A percentile compares a stretch with the other conserved stretches of the same genome.
Evolutionary conservation across 2,888 invertebrate genomes (phyloP).

Genomic region (Athetis lepigone): DNA sequence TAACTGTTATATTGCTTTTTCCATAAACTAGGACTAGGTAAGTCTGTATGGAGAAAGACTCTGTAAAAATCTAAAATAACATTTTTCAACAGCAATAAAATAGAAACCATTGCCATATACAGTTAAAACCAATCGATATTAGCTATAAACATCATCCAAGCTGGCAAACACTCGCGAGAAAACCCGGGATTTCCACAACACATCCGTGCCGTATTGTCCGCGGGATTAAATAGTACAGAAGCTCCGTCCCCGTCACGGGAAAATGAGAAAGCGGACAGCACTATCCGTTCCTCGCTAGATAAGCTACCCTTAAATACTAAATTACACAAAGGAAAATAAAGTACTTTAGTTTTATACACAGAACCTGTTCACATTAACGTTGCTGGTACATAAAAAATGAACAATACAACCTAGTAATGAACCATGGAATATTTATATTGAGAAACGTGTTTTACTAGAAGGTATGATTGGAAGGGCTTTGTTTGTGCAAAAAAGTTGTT

Average conservation of each 20-base stretch:
- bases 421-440: slow-evolving; percentile 6
- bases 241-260: slow-evolving; percentile 1
- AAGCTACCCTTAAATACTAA: slow-evolving; percentile 40
- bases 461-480: slow-evolving; percentile 1
- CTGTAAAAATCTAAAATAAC: too few relatives aligned
- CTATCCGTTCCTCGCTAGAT: slow-evolving; percentile 24
- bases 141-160: background rate
- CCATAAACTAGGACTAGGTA: too few relatives aligned
- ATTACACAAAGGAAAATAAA: slow-evolving; percentile 56
- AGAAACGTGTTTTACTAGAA: slow-evolving; percentile 29
- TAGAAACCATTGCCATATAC: too few relatives aligned
- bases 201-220: background rate
- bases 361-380: slow-evolving; percentile 19
- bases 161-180: background rate
- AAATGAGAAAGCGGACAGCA: slow-evolving; percentile 24
- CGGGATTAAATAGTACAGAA: slow-evolving; percentile 6
- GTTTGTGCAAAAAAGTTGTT: background rate
- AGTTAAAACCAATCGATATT: too few relatives aligned
- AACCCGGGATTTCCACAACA: background rate
- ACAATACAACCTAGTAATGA: slow-evolving; percentile 8
- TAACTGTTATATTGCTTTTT: too few relatives aligned
- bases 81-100: too few relatives aligned
- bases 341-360: slow-evolving; percentile 30
- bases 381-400: slow-evolving; percentile 41
- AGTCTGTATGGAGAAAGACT: too few relatives aligned